These are phyloP conservation scores for Mola mola DNA, from an alignment of 2,113 vertebrate genomes.

Conservation along the genomic window DNA sequence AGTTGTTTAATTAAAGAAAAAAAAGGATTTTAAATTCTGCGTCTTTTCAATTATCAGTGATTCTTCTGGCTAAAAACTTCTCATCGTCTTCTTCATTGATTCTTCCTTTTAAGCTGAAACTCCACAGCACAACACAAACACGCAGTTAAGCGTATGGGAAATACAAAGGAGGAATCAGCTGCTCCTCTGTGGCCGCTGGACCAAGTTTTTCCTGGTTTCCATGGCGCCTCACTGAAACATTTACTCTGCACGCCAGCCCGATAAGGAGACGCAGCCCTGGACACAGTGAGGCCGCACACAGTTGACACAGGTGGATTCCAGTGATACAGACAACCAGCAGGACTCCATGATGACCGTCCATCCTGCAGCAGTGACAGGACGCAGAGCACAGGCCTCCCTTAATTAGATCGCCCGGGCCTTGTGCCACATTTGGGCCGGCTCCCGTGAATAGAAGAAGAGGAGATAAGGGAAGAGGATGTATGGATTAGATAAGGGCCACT, in stretches of 20 bases:
- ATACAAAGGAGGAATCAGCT: conserved; percentile 59
- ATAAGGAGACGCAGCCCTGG: conserved; percentile 48
- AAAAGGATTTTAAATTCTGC: too few relatives aligned
- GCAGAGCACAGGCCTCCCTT: conserved; percentile 55
- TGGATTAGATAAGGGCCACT: conserved; percentile 76
- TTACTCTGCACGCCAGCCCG: conserved; percentile 45
- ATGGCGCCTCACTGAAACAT: conserved; percentile 59
- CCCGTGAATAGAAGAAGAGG: conserved; percentile 51
- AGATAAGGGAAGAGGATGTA: conserved; percentile 70
- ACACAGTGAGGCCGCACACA: conserved; percentile 33
- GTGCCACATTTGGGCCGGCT: conserved; percentile 53
- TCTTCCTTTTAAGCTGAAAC: too few relatives aligned
- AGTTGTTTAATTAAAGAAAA: too few relatives aligned
- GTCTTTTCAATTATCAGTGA: too few relatives aligned
- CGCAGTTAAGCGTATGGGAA: conserved; percentile 40
- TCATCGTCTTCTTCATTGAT: too few relatives aligned
- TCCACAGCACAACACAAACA: too few relatives aligned
- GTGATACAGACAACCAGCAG: too few relatives aligned
- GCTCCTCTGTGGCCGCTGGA: conserved; percentile 51
- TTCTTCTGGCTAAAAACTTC: too few relatives aligned
- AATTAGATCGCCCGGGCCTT: conserved; percentile 66
- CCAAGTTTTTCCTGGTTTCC: conserved; percentile 66
- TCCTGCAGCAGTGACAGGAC: conserved; percentile 38
- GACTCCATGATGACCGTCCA: too few relatives aligned
- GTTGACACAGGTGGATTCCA: conserved; percentile 29